Conservation (phyloP, 2,888 invertebrate genomes). For the Megaustenia siamemsis region DNA sequence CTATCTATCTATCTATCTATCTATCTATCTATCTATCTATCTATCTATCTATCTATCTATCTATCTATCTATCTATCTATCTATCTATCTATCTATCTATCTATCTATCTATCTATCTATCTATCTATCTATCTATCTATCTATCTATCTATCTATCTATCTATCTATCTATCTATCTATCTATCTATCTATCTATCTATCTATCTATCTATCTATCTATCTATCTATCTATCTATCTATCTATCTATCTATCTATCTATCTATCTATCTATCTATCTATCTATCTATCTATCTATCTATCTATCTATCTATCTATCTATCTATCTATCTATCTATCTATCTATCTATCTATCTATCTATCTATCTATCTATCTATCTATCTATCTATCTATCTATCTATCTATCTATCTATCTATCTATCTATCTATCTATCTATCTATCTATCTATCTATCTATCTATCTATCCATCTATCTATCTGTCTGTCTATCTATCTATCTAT, state of each 20-base stretch:
- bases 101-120: neutral
- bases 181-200: too few species aligned
- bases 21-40: neutral
- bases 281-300: neutral
- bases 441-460: neutral
- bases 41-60: neutral
- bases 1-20: neutral
- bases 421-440: neutral
- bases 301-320: too few species aligned
- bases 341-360: neutral
- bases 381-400: neutral
- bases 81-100: slow-evolving; percentile 3
- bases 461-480: neutral
- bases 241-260: too few species aligned
- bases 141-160: slow-evolving; percentile 6
- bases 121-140: slow-evolving; percentile 3
- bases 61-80: slow-evolving; percentile 4
- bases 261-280: too few species aligned
- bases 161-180: neutral
- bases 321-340: too few species aligned
- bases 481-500: too few species aligned
- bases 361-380: neutral
- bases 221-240: too few species aligned
- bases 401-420: neutral
- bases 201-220: too few species aligned